phyloP scores from a whole-genome alignment of 2,888 invertebrate genomes.

The Drosophila mimetica region DNA sequence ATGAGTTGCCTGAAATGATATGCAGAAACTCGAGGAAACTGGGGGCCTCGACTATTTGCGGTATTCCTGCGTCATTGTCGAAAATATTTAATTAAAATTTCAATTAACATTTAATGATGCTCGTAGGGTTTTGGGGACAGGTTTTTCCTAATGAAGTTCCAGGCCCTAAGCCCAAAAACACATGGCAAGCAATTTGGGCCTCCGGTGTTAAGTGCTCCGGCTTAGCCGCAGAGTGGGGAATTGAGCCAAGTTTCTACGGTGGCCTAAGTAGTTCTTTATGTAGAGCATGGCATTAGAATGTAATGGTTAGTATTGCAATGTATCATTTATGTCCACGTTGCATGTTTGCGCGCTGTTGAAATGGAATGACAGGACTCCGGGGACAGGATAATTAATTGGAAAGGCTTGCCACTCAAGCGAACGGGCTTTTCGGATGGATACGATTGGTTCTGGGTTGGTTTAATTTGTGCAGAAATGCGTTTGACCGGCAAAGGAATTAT shows the following conservation, averaged over 20 bases:
- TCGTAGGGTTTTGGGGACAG: slow-evolving; percentile 14
- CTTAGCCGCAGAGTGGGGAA: slow-evolving; percentile 34
- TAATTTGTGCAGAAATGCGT: slow-evolving; percentile 8
- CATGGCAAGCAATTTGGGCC: slow-evolving; percentile 35
- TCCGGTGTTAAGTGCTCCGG: slow-evolving; percentile 35
- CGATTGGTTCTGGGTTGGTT: slow-evolving; percentile 19
- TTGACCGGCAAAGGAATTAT: slow-evolving; percentile 12
- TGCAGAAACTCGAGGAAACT: slow-evolving; percentile 8
- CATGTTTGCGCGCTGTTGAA: slow-evolving; percentile 39
- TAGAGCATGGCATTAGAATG: slow-evolving; percentile 45
- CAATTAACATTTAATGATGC: slow-evolving; percentile 72
- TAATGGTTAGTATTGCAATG: slow-evolving; percentile 51
- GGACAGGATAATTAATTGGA: slow-evolving; percentile 43
- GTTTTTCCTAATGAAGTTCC: slow-evolving; percentile 41
- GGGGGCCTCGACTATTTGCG: slow-evolving; percentile 51
- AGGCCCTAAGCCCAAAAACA: slow-evolving; percentile 31
- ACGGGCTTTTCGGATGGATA: background rate
- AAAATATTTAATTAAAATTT: slow-evolving; percentile 79
- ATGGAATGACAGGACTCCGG: slow-evolving; percentile 4
- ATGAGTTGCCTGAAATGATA: slow-evolving; percentile 28
- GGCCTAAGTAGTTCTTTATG: slow-evolving; percentile 37
- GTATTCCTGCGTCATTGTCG: slow-evolving; percentile 61
- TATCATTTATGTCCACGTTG: slow-evolving; percentile 38
- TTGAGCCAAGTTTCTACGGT: slow-evolving; percentile 25
- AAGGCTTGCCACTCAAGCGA: background rate